phyloP scores from a whole-genome alignment of 2,113 vertebrate species.

The Balaenoptera acutorostrata region DNA sequence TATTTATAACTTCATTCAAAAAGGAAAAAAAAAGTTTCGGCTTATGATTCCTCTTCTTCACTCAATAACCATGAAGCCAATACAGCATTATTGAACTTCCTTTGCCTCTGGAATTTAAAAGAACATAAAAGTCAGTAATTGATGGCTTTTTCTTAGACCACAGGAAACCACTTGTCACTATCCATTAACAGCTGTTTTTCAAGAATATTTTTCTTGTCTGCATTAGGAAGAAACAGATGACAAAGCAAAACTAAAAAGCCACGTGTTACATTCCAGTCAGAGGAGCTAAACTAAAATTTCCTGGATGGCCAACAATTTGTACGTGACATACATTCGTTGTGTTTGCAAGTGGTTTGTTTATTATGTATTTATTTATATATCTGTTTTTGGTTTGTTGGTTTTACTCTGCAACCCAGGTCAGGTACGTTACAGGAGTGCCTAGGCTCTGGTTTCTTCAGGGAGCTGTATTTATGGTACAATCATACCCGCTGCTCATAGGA shows the following conservation, averaged over 20 bases:
- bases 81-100: slow-evolving; percentile 49
- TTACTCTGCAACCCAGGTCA: neutral
- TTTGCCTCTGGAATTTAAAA: slow-evolving; percentile 69
- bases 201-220: slow-evolving; percentile 58
- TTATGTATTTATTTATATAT: neutral
- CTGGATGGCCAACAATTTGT: neutral
- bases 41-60: slow-evolving; percentile 22
- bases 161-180: slow-evolving; percentile 74
- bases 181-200: slow-evolving; percentile 73
- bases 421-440: neutral
- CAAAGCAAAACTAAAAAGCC: slow-evolving; percentile 64
- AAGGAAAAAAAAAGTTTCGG: neutral
- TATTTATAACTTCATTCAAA: neutral
- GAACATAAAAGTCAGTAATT: slow-evolving; percentile 71
- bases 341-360: neutral
- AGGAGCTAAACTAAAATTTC: neutral
- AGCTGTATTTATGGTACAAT: neutral
- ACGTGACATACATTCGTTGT: neutral
- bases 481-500: neutral
- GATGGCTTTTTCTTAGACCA: slow-evolving; percentile 71
- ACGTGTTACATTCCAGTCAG: slow-evolving; percentile 8
- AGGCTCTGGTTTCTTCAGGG: neutral
- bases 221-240: slow-evolving; percentile 71
- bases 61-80: slow-evolving; percentile 3
- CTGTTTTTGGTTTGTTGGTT: neutral